Evolutionary conservation across 1,140 invertebrate genomes (phyloP), one percentile per base, ranked within the genome.

Genomic region (Melitaea cinxia): DNA sequence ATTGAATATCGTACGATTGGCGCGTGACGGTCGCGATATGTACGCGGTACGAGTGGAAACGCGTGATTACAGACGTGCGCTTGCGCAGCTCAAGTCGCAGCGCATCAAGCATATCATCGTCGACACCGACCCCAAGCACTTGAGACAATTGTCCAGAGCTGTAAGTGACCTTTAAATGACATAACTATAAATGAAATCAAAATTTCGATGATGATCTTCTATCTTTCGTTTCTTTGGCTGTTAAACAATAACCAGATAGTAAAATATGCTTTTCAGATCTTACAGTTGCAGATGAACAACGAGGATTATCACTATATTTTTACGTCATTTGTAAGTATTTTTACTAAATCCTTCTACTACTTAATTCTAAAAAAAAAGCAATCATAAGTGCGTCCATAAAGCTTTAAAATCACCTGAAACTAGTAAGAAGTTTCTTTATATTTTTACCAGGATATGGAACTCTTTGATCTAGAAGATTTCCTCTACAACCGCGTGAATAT

Each of bases 401-500:
- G n/a, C n/a, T n/a, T n/a, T n/a, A n/a, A n/a, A n/a, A n/a, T n/a
- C n/a, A n/a, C n/a, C n/a, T n/a, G n/a, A n/a, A n/a, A n/a, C n/a
- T n/a, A n/a, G n/a, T n/a, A n/a, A n/a, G n/a, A n/a, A n/a, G n/a
- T 14, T 14, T 14, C 0, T 15, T 45, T 21, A 19, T 45, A 19
- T 45, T 19, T 21, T 33, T 71, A 72, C 5, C 86, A 97, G 96
- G 96, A 98, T 88, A 94, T 97, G 77, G 96, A 97, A 88, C 94
- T 96, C 10, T 97, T 97, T 77, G 96, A 98, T 88, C 88, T 98
- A 59, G 97, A 98, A 89, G 97, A 98, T 83, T 98, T 98, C 90
- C 97, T 96, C 81, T 98, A 98, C 91, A 98, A 98, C 89, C 95
- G 95, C 59, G 97, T 98, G 10, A 98, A 98, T 86, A 98, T 98